Evolutionary conservation across 2,888 invertebrate genomes (phyloP).

Genomic region (Halocaridina rubra): DNA sequence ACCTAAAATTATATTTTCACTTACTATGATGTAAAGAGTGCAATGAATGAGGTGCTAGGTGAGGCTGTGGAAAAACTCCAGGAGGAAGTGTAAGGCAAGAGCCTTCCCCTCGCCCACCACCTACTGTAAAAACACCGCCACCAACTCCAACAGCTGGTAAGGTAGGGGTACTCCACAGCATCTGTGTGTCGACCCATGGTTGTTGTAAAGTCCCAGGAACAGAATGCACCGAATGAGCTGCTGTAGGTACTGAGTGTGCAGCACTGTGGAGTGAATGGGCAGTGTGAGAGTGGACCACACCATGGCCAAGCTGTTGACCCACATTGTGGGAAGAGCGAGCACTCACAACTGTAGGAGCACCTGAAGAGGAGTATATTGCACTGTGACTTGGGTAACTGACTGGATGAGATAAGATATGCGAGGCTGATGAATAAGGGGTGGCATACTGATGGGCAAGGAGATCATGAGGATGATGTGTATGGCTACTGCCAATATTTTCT

Average conservation of each 20-base stretch:
- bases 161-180: slow-evolving; percentile 26
- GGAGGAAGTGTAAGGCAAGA: slow-evolving; percentile 14
- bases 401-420: background rate
- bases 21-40: slow-evolving; percentile 3
- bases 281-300: slow-evolving; percentile 36
- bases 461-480: background rate
- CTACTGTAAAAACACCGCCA: slow-evolving; percentile 35
- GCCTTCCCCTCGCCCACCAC: slow-evolving; percentile 21
- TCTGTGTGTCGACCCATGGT: slow-evolving; percentile 33
- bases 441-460: slow-evolving; percentile 39
- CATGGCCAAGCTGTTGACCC: slow-evolving; percentile 12
- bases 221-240: slow-evolving; percentile 33
- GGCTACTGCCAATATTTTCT: background rate
- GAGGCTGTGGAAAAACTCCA: slow-evolving; percentile 20
- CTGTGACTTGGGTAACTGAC: background rate
- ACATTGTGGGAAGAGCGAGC: background rate
- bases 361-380: background rate
- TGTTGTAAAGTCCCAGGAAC: slow-evolving; percentile 31
- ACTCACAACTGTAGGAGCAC: slow-evolving; percentile 7
- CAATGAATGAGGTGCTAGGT: background rate
- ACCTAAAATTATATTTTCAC: background rate
- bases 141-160: slow-evolving; percentile 3
- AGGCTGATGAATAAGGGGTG: slow-evolving; percentile 19
- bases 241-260: background rate
- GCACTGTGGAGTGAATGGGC: slow-evolving; percentile 25